phyloP scores from a whole-genome alignment of 2,113 vertebrate genomes.

The Actenoides hombroni region DNA sequence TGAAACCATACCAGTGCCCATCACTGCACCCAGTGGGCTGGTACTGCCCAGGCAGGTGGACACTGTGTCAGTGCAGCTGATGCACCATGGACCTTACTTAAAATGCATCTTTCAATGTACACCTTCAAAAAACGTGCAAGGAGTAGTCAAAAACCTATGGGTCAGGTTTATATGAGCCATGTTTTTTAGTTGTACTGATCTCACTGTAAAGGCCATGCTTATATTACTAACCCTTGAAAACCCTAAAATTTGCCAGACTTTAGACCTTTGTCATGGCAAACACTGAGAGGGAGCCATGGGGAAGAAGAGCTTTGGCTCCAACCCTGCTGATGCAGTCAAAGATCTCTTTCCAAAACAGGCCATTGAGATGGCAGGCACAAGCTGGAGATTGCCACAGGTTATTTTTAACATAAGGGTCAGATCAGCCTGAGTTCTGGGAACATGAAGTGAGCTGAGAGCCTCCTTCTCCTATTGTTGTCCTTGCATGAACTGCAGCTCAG shows the following conservation, averaged over 20 bases:
- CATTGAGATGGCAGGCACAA: neutral
- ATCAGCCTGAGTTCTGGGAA: neutral
- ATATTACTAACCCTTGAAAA: neutral
- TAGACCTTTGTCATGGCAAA: neutral
- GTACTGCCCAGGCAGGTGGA: neutral
- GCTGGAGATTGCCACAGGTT: neutral
- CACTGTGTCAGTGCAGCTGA: neutral
- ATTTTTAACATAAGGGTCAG: neutral
- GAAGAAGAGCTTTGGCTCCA: neutral
- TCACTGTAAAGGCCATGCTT: neutral
- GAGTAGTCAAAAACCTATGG: fast-evolving
- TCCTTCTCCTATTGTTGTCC: neutral
- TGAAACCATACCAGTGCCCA: neutral
- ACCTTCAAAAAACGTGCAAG: neutral
- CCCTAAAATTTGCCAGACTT: neutral
- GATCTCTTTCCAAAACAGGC: neutral
- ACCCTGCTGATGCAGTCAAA: fast-evolving
- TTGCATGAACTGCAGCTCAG: neutral
- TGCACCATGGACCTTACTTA: neutral
- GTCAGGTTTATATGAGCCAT: fast-evolving
- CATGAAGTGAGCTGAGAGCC: fast-evolving
- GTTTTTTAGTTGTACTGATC: neutral
- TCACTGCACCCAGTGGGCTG: neutral
- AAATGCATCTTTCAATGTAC: neutral
- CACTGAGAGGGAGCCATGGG: fast-evolving